Base-by-base conservation (phyloP, 2,888 invertebrate genomes). In the Drosophila nr. perissopoda region DNA sequence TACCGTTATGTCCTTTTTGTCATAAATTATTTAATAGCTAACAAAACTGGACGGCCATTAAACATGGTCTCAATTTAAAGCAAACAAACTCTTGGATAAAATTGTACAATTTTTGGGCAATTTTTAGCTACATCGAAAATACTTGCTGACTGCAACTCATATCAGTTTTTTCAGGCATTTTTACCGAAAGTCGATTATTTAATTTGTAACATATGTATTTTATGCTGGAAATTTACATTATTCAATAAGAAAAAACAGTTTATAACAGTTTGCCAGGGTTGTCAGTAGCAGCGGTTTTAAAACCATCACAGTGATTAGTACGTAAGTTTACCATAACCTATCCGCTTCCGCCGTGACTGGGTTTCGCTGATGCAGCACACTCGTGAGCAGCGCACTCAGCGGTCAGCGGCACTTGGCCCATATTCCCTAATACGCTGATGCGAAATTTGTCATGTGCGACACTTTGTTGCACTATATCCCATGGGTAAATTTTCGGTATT, bases 21-120 rank as follows among this genome's bases (percentile, higher is more conserved):
- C 70, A 88, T 83, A 85, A 79, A 84, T 76, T 81, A 76, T 86
- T 83, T 76, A 88, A 87, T 78, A 63, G 69, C 81, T 45, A 68
- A 70, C 68, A 61, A 69, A 58, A 69, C 31, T 63, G 78, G 66
- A 52, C 54, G 81, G 54, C 78, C 71, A 86, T 83, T 83, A 78
- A 82, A 58, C 61, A 53, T 48, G 21, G 29, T 58, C 60, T 69
- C 57, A 73, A 58, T 40, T 68, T 72, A 59, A 40, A 45, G 56
- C 38, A 51, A 75, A 40, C 64, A 49, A 63, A 60, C 49, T 40
- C 70, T 61, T 56, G 66, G 27, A 57, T 53, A 48, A 51, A 69
- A 53, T 48, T 48, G 40, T 13, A 21, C 4, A 31, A 21, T 60
- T 45, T 53, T 45, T 53, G 13, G 34, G 40, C 58, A 59, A 45